A percentile compares a stretch with the other conserved stretches of the same genome.
These are phyloP conservation scores for Diplodus sargus DNA, from an alignment of 2,797 vertebrate genomes.

Conservation along the genomic window DNA sequence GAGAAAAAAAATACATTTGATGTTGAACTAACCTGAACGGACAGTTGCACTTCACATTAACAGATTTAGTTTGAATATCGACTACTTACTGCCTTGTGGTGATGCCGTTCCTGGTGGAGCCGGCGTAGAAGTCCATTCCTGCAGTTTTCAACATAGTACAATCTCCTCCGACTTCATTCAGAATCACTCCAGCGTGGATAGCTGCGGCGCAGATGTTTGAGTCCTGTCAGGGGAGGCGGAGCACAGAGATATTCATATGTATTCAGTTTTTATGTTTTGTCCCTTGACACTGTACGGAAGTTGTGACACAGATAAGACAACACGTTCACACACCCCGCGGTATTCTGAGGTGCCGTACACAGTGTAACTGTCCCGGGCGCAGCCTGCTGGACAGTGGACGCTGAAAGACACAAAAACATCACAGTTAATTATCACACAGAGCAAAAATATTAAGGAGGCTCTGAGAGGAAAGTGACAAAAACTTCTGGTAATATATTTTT, in stretches of 20 bases:
- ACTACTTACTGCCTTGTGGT: conserved; percentile 78
- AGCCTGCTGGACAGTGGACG: conserved; percentile 84
- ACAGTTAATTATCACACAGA: neutral
- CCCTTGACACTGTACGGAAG: neutral
- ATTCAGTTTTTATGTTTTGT: neutral
- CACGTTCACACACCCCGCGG: conserved; percentile 78
- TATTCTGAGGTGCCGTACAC: conserved; percentile 82
- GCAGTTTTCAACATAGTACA: conserved; percentile 82
- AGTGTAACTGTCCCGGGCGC: conserved; percentile 65
- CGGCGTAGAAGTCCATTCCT: conserved; percentile 80
- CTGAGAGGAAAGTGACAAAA: too few species aligned
- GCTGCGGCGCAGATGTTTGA: conserved; percentile 86
- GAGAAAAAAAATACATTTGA: neutral
- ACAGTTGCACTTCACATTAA: too few species aligned
- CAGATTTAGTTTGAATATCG: neutral
- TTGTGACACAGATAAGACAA: neutral
- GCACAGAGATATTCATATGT: neutral
- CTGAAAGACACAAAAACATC: conserved; percentile 62
- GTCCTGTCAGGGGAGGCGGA: conserved; percentile 73
- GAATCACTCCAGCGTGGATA: conserved; percentile 85
- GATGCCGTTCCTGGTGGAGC: conserved; percentile 84
- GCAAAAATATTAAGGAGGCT: neutral
- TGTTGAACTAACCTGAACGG: neutral
- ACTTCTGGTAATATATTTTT: too few species aligned
- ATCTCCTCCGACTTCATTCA: conserved; percentile 84